Percentiles rank a stretch among this genome's conserved stretches.
These are phyloP conservation scores for Apodemia hepburni DNA, from an alignment of 2,888 invertebrate genomes.

Conservation along the genomic window DNA sequence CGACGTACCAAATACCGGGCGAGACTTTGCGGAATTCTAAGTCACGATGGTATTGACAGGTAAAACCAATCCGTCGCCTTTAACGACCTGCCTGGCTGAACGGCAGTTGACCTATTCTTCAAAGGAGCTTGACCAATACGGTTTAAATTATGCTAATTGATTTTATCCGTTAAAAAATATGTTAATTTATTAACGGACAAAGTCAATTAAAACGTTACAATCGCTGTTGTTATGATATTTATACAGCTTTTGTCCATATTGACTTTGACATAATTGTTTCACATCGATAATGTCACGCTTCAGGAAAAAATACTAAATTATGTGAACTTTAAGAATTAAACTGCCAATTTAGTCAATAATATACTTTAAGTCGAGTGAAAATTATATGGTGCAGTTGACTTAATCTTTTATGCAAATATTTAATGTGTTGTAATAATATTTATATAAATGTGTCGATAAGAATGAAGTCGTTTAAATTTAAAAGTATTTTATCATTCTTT, in stretches of 20 bases:
- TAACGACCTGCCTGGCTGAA: no score
- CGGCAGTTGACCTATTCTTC: no score
- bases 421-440: not conserved
- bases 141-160: no score
- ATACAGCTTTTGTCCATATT: conserved; percentile 7
- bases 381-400: conserved; percentile 28
- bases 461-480: not conserved
- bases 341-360: conserved; percentile 19
- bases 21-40: no score
- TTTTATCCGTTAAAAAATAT: no score
- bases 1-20: no score
- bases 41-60: no score
- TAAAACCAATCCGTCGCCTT: no score
- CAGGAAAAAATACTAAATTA: conserved; percentile 6
- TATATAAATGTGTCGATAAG: not conserved
- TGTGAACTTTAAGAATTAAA: conserved; percentile 15
- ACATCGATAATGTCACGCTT: conserved; percentile 16
- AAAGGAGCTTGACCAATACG: no score
- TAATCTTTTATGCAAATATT: conserved; percentile 33
- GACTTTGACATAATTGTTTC: conserved; percentile 17
- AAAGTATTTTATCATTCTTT: not conserved
- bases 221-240: not conserved
- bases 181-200: no score
- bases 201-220: no score
- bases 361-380: conserved; percentile 22